Evolutionary conservation across 2,797 vertebrate genomes (phyloP).

Genomic region (Natrix natrix): DNA sequence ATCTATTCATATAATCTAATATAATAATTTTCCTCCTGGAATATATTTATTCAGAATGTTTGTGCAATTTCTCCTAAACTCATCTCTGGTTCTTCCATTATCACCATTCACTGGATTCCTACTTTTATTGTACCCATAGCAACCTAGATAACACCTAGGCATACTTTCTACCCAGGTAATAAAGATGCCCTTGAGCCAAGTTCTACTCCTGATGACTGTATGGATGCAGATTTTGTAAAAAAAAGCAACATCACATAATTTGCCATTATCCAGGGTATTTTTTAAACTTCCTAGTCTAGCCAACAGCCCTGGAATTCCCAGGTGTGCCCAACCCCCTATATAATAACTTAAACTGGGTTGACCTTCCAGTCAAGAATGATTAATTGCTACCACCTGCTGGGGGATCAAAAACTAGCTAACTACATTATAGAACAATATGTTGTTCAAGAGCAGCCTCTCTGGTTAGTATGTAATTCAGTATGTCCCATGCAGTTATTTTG

Average conservation of each 20-base stretch:
- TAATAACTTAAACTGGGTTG: neutral
- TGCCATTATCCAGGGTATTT: neutral
- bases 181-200: neutral
- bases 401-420: neutral
- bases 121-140: neutral
- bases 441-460: neutral
- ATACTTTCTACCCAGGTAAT: neutral
- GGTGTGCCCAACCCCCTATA: neutral
- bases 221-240: neutral
- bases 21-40: neutral
- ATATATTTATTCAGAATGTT: neutral
- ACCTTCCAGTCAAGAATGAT: neutral
- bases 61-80: neutral
- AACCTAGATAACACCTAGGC: neutral
- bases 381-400: neutral
- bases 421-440: neutral
- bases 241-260: neutral
- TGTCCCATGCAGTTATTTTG: neutral
- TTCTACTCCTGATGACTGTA: neutral
- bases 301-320: neutral
- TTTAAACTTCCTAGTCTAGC: neutral
- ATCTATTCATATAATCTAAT: neutral
- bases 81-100: neutral
- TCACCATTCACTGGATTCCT: neutral
- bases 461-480: neutral